Evolutionary conservation across 1,140 invertebrate species (phyloP).

Genomic region (Sycobia sp.): DNA sequence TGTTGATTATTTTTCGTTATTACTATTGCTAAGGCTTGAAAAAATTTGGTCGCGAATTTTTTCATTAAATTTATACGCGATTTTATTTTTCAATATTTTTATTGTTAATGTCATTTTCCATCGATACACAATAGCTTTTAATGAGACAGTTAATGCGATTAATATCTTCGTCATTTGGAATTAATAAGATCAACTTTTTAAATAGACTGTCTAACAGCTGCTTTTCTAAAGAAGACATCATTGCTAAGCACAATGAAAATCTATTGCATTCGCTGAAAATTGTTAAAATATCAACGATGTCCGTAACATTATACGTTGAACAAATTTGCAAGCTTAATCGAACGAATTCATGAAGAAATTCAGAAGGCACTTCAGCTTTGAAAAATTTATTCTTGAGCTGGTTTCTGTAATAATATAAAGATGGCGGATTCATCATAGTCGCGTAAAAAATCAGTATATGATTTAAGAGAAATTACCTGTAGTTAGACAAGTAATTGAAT

Average conservation of each 20-base stretch:
- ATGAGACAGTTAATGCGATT: not conserved
- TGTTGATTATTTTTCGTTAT: too few species aligned
- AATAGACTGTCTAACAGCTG: not conserved
- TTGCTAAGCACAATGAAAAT: conserved; percentile 37
- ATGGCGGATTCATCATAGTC: not conserved
- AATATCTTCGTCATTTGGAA: not conserved
- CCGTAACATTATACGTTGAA: not conserved
- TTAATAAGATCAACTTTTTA: not conserved
- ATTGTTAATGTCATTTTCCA: not conserved
- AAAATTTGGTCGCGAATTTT: too few species aligned
- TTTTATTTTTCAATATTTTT: too few species aligned
- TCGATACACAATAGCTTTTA: not conserved
- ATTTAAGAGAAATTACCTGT: conserved; percentile 33
- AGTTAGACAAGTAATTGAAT: conserved; percentile 33
- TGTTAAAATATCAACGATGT: conserved; percentile 42
- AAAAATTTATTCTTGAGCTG: conserved; percentile 40
- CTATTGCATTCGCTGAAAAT: conserved; percentile 46
- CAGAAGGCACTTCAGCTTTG: conserved; percentile 41
- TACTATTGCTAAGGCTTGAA: too few species aligned
- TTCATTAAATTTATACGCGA: too few species aligned
- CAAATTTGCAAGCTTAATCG: conserved; percentile 26
- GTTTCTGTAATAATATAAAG: conserved; percentile 34
- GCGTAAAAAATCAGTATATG: too few species aligned
- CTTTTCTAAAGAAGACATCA: conserved; percentile 13
- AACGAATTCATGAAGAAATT: conserved; percentile 43